These are phyloP conservation scores for Holocentrus rufus DNA, from an alignment of 2,797 vertebrate species.

Conservation along the genomic window DNA sequence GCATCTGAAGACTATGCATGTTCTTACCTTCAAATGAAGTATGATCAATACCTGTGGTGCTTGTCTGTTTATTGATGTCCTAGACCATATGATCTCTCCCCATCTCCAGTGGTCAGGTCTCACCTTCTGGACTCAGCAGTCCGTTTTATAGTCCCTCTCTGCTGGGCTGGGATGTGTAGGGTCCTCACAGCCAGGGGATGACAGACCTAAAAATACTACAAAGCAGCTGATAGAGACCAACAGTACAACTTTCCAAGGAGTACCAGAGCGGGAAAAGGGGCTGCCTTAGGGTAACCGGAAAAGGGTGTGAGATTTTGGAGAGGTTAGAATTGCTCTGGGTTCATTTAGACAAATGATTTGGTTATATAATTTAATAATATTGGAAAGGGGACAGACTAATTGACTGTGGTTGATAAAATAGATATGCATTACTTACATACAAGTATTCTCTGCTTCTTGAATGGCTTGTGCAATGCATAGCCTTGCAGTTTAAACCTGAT, in stretches of 20 bases:
- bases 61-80: slow-evolving; percentile 13
- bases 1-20: too few species aligned
- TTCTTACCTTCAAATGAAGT: slow-evolving; percentile 8
- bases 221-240: slow-evolving; percentile 54
- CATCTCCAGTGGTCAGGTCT: slow-evolving; percentile 4
- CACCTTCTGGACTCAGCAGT: slow-evolving; percentile 4
- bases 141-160: slow-evolving; percentile 30
- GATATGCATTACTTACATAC: too few species aligned
- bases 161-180: slow-evolving; percentile 36
- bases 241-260: slow-evolving; percentile 20
- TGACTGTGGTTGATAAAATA: too few species aligned
- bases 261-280: neutral
- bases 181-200: slow-evolving; percentile 28
- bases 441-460: too few species aligned
- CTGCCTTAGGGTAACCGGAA: neutral
- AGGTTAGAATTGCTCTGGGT: neutral
- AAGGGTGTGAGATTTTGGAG: neutral
- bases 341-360: neutral
- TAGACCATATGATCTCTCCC: slow-evolving; percentile 8
- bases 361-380: neutral
- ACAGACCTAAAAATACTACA: slow-evolving; percentile 76
- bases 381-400: neutral
- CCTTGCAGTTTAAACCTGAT: too few species aligned
- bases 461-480: too few species aligned
- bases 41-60: neutral